phyloP scores from a whole-genome alignment of 2,888 invertebrate genomes.

The Plebejus melissa region DNA sequence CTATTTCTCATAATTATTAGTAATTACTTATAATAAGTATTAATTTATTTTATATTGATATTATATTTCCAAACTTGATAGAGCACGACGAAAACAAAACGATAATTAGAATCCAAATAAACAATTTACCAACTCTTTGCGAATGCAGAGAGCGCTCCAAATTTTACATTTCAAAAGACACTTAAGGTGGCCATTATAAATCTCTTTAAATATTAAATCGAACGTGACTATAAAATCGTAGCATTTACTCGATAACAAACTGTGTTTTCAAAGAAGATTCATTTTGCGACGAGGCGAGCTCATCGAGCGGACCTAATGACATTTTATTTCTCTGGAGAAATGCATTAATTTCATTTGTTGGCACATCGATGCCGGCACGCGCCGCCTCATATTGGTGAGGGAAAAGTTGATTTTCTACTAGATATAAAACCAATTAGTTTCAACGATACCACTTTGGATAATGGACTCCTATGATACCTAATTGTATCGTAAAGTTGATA shows the following conservation, averaged over 20 bases:
- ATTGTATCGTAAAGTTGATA: background rate
- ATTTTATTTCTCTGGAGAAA: conserved; percentile 75
- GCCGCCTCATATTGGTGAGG: conserved; percentile 50
- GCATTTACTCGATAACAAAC: conserved; percentile 46
- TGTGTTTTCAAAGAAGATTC: conserved; percentile 52
- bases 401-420: conserved; percentile 62
- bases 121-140: background rate
- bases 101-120: conserved; percentile 12
- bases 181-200: conserved; percentile 29
- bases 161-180: conserved; percentile 28
- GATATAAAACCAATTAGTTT: conserved; percentile 55
- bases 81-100: conserved; percentile 35
- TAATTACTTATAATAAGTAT: background rate
- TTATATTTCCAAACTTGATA: background rate
- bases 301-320: conserved; percentile 73
- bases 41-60: background rate
- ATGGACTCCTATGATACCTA: conserved; percentile 3
- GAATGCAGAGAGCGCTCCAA: conserved; percentile 13
- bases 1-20: background rate
- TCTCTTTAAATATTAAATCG: conserved; percentile 33
- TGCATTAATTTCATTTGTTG: conserved; percentile 77
- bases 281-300: conserved; percentile 50
- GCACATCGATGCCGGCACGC: conserved; percentile 65
- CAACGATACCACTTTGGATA: conserved; percentile 34
- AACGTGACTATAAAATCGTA: conserved; percentile 33